Evolutionary conservation across 1,140 invertebrate genomes (phyloP), one percentile per base, ranked within the genome.

Genomic region (Hyposmocoma kahamanoa): DNA sequence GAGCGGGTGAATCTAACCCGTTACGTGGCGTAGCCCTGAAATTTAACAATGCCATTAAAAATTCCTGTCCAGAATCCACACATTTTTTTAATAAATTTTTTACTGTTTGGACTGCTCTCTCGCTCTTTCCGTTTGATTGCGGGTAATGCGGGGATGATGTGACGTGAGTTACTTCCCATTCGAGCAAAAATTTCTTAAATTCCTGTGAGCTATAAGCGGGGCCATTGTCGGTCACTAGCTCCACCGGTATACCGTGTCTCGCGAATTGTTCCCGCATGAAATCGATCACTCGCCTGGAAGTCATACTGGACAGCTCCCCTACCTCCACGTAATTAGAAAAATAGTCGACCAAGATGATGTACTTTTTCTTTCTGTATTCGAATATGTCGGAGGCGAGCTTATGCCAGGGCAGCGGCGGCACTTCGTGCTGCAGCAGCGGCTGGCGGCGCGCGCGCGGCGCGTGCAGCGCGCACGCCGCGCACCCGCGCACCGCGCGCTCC

Each of bases 311-410:
- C 9, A 39, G 30, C 9, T 42, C n/a, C 26, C 22, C 18, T 2
- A 65, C 32, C 46, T 62, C 62, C 11, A 49, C 21, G 39, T 32
- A 65, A 17, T 58, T 62, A 6, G 48, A 50, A 22, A 56, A 62
- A 48, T 62, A 62, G 32, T 62, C 62, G 15, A 51, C 39, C 11
- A 62, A n/a, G 3, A 62, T 15, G n/a, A 65, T 5, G 21, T 38
- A 58, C 26, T 50, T 51, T 30, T 42, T 59, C 26, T 36, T 51
- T 51, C 30, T 21, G 17, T 47, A 56, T 20, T 58, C 39, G 42
- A 65, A 71, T 36, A 86, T 56, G 56, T 83, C 77, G 0, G 63
- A 49, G 1, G 58, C 71, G 19, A 84, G 13, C 32, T 73, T 70
- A 18, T 51, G 17, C 67, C 72, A 83, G 1, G 70, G 72, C 1